Evolutionary conservation across 2,888 invertebrate species (phyloP).

Genomic region (Drosophila mercatorum): DNA sequence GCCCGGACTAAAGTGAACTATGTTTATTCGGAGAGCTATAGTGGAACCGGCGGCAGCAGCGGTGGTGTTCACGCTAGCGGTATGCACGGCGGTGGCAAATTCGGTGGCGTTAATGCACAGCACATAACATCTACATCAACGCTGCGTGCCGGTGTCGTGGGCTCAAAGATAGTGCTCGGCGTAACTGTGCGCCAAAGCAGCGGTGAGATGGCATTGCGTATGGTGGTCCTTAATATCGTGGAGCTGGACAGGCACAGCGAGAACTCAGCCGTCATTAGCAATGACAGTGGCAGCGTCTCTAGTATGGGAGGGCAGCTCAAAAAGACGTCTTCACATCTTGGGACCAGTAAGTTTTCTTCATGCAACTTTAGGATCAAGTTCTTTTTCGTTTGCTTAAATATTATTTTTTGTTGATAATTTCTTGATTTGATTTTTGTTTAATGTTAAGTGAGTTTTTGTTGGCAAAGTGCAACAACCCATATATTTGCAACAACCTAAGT

Average conservation of each 20-base stretch:
- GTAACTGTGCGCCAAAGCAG: conserved; percentile 78
- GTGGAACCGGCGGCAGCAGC: conserved; percentile 49
- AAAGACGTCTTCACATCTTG: conserved; percentile 63
- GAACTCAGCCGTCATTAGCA: conserved; percentile 53
- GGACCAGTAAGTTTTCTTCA: conserved; percentile 45
- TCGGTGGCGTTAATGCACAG: conserved; percentile 55
- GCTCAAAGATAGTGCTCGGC: conserved; percentile 82
- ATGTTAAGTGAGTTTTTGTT: no score
- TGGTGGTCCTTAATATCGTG: conserved; percentile 80
- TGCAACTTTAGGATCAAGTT: background rate
- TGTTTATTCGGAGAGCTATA: conserved; percentile 71
- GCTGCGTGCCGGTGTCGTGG: conserved; percentile 79
- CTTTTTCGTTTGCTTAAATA: no score
- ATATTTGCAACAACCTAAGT: no score
- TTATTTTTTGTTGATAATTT: no score
- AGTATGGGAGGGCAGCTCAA: conserved; percentile 63
- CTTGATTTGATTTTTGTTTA: no score
- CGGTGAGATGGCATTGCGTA: conserved; percentile 74
- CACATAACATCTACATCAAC: conserved; percentile 81
- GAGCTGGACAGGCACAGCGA: conserved; percentile 75
- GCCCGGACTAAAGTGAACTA: conserved; percentile 78
- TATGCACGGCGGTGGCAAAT: conserved; percentile 53
- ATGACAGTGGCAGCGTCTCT: conserved; percentile 65
- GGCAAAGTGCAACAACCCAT: no score
- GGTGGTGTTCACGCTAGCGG: conserved; percentile 40